Base-by-base conservation (phyloP, 2,888 invertebrate species). In the Leptinotarsa peninsularis region DNA sequence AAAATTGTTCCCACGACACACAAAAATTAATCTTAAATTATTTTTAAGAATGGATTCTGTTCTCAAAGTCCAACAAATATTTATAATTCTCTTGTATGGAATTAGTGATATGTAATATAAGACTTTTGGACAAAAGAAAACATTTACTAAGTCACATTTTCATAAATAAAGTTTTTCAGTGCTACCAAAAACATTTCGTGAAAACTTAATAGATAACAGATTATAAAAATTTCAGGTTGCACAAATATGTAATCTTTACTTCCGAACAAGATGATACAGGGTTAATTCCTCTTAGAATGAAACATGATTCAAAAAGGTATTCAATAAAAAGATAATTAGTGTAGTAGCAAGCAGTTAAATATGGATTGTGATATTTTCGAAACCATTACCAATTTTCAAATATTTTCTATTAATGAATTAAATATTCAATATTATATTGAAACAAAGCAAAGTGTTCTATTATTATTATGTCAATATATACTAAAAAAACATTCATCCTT, bases 171-270 rank as follows among this genome's bases (percentile, higher is more conserved):
- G 75, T 75, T 80, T 73, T 74, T 81, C 79, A 82, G 83, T 83
- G 84, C 83, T 83, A 84, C 83, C 82, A 82, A 84, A 83, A 85
- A 84, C 83, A 83, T 80, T 80, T 75, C 79, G 83, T 83, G 84
- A 81, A 79, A 79, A 81, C 73, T 63, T 81, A 81, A 81, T 81
- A 83, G 78, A 82, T 79, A 76, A 80, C 79, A 81, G 75, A 82
- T 82, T 81, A 82, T 82, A 81, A 80, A 82, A 82, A 81, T 78
- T 80, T 82, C 77, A 80, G 75, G 76, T 74, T 75, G 66, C 67
- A 68, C 71, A 69, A 58, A 73, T 72, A 58, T 63, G 27, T 33
- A 27, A 63, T 63, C 18, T 33, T 63, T 33, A 63, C 23, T 23
- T 58, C 23, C 4, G 5, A 58, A 23, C n/a, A 63, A 27, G 63